Evolutionary conservation across 2,113 vertebrate species (phyloP).

Genomic region (Pipa parva): DNA sequence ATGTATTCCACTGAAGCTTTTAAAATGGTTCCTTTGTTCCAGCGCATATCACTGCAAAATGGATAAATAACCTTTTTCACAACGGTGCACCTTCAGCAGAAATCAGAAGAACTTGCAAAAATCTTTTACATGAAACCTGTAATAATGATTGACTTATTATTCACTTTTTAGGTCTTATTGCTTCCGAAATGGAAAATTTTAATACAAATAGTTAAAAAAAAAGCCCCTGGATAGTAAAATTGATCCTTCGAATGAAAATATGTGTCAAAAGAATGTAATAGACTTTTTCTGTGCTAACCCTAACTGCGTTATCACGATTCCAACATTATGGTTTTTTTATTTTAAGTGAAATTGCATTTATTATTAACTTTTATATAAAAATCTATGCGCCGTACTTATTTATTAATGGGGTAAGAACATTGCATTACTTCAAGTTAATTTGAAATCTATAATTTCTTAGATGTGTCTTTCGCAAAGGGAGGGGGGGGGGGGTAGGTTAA

Average conservation of each 20-base stretch:
- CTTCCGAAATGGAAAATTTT: slow-evolving; percentile 97
- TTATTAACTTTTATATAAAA: slow-evolving; percentile 81
- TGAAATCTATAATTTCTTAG: slow-evolving; percentile 66
- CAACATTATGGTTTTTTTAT: slow-evolving; percentile 82
- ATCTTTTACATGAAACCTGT: slow-evolving; percentile 87
- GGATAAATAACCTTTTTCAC: slow-evolving; percentile 90
- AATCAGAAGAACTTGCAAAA: slow-evolving; percentile 87
- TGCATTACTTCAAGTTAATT: slow-evolving; percentile 73
- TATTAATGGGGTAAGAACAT: slow-evolving; percentile 77
- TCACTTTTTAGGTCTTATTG: slow-evolving; percentile 95
- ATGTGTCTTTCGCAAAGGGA: slow-evolving; percentile 58
- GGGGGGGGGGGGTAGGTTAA: too few species aligned
- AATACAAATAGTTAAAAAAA: slow-evolving; percentile 99
- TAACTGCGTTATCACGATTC: slow-evolving; percentile 82
- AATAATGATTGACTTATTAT: slow-evolving; percentile 97
- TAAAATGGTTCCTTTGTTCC: slow-evolving; percentile 99
- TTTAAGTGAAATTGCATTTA: slow-evolving; percentile 86
- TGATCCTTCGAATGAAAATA: slow-evolving; percentile 97
- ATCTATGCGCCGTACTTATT: slow-evolving; percentile 75
- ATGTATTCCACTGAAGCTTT: slow-evolving; percentile 99
- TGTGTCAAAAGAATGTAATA: slow-evolving; percentile 79
- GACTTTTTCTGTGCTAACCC: slow-evolving; percentile 76
- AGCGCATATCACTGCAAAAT: slow-evolving; percentile 93
- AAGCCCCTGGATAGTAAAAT: slow-evolving; percentile 92
- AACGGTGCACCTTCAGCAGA: slow-evolving; percentile 86